Evolutionary conservation across 1,140 invertebrate genomes (phyloP), one percentile per base, ranked within the genome.

Genomic region (Tetragnatha versicolor): DNA sequence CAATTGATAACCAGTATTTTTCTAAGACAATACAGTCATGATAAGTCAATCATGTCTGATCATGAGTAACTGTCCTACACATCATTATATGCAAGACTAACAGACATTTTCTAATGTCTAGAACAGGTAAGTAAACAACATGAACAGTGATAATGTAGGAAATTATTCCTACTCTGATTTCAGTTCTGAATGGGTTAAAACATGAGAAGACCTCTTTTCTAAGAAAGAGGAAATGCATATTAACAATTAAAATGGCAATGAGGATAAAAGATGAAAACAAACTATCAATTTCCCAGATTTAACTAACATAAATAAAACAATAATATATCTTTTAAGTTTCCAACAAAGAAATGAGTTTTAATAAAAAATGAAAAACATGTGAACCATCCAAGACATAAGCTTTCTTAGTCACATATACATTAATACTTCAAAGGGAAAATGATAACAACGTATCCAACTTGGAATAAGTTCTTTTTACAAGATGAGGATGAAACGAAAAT

Each of bases 241-340:
- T 31, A 33, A 33, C 33, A 42, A 0, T 42, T 65, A 33, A 22
- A 65, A 65, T 65, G 25, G 42, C 61, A 42, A 39, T 65, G 35
- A 65, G 42, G n/a, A 14, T 20, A 10, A 65, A 47, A 47, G 20
- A 47, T 22, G 42, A 65, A 65, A 63, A 35, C 17, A 39, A 65
- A 65, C 39, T n/a, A 29, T 25, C 17, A 33, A 33, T 14, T 63
- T 39, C 22, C 60, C 25, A 39, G 33, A n/a, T 65, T 65, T 65
- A 47, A 65, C 42, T 37, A 65, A 65, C 45, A 68, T 60, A 73
- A 73, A 60, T 73, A 60, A 73, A 73, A 73, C 69, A 73, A 73
- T 55, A 73, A 58, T 73, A 73, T 42, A 73, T 73, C 49, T 70
- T 70, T 70, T 35, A 70, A 53, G 51, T 53, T 53, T 33, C 55